Evolutionary conservation across 37 sponge, comb jelly and placozoan species (phyloP).

Genomic region (Aplysina aerophoba): DNA sequence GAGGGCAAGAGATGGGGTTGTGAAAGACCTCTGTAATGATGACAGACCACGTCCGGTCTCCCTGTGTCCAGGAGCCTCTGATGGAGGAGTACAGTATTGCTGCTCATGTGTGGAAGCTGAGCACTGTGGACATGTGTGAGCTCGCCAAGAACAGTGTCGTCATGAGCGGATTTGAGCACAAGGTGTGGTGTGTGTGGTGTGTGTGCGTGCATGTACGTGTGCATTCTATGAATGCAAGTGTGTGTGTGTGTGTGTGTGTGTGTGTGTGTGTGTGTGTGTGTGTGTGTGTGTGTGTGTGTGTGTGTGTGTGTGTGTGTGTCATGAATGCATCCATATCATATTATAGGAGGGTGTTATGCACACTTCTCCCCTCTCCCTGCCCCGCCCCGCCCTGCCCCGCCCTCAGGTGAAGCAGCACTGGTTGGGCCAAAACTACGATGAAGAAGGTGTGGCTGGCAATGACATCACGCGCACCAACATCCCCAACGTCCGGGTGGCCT

Average conservation of each 20-base stretch:
- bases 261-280: no score
- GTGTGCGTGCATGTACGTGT: no score
- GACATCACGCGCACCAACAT: slow-evolving; percentile 89
- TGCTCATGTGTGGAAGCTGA: slow-evolving; percentile 95
- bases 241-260: no score
- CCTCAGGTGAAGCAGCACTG: slow-evolving; percentile 91
- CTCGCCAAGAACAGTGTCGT: slow-evolving; percentile 91
- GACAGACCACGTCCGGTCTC: no score
- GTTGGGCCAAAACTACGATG: slow-evolving; percentile 78
- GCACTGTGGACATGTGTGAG: slow-evolving; percentile 92
- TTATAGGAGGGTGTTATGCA: background rate
- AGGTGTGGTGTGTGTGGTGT: slow-evolving; percentile 31
- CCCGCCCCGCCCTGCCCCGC: background rate
- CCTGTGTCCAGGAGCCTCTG: slow-evolving; percentile 67
- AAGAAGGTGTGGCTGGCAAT: slow-evolving; percentile 86
- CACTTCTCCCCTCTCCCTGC: background rate
- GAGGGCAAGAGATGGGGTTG: no score
- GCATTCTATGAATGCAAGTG: no score
- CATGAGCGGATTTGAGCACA: slow-evolving; percentile 87
- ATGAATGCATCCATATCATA: no score
- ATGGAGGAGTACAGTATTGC: slow-evolving; percentile 97
- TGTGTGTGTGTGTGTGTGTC: no score
- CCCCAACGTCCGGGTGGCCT: slow-evolving; percentile 89
- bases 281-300: no score
- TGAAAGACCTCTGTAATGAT: no score